phyloP scores from a whole-genome alignment of 2,113 vertebrate species.

The Orcinus orca region DNA sequence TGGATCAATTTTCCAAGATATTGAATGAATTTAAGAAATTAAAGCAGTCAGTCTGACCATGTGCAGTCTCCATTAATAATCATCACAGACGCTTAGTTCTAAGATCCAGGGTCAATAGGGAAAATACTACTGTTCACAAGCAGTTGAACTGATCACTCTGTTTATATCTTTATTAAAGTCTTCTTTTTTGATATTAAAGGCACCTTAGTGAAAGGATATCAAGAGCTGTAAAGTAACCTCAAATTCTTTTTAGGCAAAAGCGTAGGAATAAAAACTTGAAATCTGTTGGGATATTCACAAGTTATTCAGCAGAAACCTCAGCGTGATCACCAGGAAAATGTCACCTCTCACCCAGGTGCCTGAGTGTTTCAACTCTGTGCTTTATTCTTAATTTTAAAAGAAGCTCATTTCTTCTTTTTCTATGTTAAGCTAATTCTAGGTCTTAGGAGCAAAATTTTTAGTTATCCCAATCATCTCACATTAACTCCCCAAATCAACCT shows the following conservation, averaged over 20 bases:
- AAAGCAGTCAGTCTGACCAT: neutral
- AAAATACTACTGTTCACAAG: neutral
- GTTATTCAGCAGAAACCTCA: neutral
- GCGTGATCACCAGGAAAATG: neutral
- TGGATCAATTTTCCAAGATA: neutral
- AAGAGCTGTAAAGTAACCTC: neutral
- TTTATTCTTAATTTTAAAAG: neutral
- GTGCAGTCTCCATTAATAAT: neutral
- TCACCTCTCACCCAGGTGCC: neutral
- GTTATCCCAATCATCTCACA: neutral
- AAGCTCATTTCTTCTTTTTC: neutral
- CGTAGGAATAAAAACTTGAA: neutral
- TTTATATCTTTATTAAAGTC: neutral
- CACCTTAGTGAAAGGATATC: neutral
- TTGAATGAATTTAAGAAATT: neutral
- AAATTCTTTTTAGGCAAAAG: constrained; percentile 1
- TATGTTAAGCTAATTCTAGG: neutral
- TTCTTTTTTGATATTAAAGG: neutral
- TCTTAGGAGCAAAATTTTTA: neutral
- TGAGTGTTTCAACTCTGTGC: neutral
- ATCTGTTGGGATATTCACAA: neutral
- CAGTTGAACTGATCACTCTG: neutral
- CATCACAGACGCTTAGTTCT: neutral
- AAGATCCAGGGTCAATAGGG: neutral
- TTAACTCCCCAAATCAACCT: neutral